Evolutionary conservation across 1,140 invertebrate genomes (phyloP), one percentile per base, ranked within the genome.

Genomic region (Bombyx mandarina): DNA sequence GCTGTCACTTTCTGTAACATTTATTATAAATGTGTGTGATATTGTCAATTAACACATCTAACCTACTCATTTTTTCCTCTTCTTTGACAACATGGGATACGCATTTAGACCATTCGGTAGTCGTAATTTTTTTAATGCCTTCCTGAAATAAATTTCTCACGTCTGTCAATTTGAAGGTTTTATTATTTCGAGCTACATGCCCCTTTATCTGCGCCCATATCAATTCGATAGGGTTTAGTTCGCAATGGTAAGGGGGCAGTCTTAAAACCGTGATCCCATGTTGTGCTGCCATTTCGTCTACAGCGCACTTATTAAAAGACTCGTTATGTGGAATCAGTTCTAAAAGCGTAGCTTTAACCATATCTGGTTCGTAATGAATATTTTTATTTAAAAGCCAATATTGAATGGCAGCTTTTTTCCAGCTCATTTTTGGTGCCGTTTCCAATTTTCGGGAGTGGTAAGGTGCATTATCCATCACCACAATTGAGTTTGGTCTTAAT

Each of bases 161-260:
- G 12, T 18, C 12, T 18, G 12, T 18, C 12, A 18, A 18, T 18
- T 18, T 18, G 12, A 18, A 18, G 12, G 12, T 18, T 18, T 18
- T 18, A 18, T 18, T 18, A 18, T 18, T 18, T 18, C 12, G 12
- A 18, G 12, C 12, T 18, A 18, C 42, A 53, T 53, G 42, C 26
- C 43, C 52, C 42, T 53, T 53, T 9, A 53, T 52, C 52, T 67
- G 55, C 43, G 61, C 59, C 69, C 71, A 73, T 6, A 70, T 63
- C 6, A 60, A 43, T 18, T 60, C 53, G 8, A 60, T 60, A 42
- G 58, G 53, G 47, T 60, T 60, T 44, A 54, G 55, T 42, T 60
- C 53, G 26, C 58, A 46, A 44, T 60, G 54, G 35, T 55, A 55
- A 9, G 46, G 47, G 5, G 58, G 58, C 22, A 60, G 18, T 10